Evolutionary conservation across 2,888 invertebrate genomes (phyloP).

Genomic region (Pantelozetes paolii): DNA sequence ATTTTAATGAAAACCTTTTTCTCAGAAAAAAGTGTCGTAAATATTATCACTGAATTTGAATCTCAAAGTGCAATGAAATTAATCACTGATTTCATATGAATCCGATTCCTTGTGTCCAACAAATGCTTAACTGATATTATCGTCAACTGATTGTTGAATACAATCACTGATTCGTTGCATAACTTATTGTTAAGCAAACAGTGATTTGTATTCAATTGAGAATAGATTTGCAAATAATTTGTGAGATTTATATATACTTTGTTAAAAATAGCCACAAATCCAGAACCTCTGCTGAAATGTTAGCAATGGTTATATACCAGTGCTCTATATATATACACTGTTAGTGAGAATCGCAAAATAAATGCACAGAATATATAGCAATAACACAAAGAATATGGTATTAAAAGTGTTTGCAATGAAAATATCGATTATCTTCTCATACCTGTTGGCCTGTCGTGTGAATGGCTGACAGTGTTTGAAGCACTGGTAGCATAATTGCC

Average conservation of each 20-base stretch:
- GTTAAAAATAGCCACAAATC: constrained; percentile 2
- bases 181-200: background rate
- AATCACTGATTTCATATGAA: too few relatives aligned
- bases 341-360: background rate
- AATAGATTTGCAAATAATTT: background rate
- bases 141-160: too few relatives aligned
- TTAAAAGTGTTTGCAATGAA: too few relatives aligned
- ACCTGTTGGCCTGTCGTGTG: constrained; percentile 19
- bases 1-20: too few relatives aligned
- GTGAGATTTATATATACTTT: background rate
- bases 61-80: too few relatives aligned
- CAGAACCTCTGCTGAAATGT: background rate
- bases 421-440: too few relatives aligned
- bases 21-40: too few relatives aligned
- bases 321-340: background rate
- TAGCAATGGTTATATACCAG: background rate
- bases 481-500: background rate
- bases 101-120: too few relatives aligned
- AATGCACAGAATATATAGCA: background rate
- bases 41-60: too few relatives aligned
- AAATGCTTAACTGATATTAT: too few relatives aligned
- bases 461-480: background rate
- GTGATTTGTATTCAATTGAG: background rate
- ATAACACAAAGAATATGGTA: too few relatives aligned
- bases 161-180: too few relatives aligned